Evolutionary conservation across 2,888 invertebrate genomes (phyloP), one percentile per base, ranked within the genome.

Genomic region (Uropetala carovei): DNA sequence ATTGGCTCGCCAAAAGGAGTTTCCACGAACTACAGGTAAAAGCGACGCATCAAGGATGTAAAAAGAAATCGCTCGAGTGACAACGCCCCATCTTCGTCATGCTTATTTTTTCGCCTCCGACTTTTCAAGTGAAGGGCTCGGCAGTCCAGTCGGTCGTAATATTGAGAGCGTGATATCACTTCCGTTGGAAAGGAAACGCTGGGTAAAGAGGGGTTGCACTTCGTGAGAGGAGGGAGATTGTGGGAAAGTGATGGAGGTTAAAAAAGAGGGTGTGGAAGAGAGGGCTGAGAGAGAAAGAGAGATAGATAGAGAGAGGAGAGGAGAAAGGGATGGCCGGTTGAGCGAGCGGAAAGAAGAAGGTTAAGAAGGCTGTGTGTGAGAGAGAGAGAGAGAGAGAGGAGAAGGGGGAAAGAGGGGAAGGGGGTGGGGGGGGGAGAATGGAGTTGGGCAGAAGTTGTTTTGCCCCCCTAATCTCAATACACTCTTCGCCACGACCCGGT

Each of bases 401-500:
- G 18, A 30, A 14, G 9, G 68, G 30, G n/a, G 13, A 10, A 11
- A 16, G 22, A 22, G n/a, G 22, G 30, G 16, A 75, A 56, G 64
- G 27, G 58, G 16, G 11, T 14, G 10, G 7, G 22, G 7, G 16
- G 27, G 30, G 13, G 60, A 11, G 27, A 30, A 30, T 60, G 60
- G 60, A 30, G 86, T 27, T 30, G 27, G 14, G 27, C 18, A 9
- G 43, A 68, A 68, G 68, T 68, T 75, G 75, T 60, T 16, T 30
- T 60, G 86, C 86, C 86, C 86, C 60, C 60, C 30, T 86, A 58
- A 86, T 86, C 86, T 60, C 86, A 86, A 86, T 86, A 86, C n/a
- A 16, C 59, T 59, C 82, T 81, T 30, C 75, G 22, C 30, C 30
- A 9, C 30, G 27, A 30, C 59, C 57, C 84, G 84, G 18, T 58